Evolutionary conservation across 1,140 invertebrate genomes (phyloP).

Genomic region (Pinna nobilis): DNA sequence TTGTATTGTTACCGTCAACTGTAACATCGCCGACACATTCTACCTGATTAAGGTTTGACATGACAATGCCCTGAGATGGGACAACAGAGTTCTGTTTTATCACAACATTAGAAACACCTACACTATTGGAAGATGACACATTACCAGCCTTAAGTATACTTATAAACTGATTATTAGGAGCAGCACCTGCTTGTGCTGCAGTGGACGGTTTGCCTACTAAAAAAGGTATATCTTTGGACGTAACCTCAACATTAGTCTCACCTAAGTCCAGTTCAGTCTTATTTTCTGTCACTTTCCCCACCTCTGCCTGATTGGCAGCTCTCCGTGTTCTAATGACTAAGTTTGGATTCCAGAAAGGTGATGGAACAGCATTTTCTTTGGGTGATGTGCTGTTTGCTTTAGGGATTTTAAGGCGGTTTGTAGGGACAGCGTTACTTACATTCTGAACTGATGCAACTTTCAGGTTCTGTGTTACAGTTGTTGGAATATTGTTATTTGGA

Average conservation of each 20-base stretch:
- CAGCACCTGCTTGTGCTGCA: background rate
- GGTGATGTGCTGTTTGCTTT: constrained; percentile 11
- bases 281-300: background rate
- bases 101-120: constrained; percentile 32
- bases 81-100: constrained; percentile 37
- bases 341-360: constrained; percentile 77
- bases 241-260: background rate
- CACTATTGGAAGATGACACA: constrained; percentile 10
- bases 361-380: constrained; percentile 33
- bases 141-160: constrained; percentile 26
- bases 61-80: constrained; percentile 15
- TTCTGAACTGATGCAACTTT: background rate
- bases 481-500: background rate
- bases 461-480: background rate
- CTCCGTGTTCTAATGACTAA: constrained; percentile 77
- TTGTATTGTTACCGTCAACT: too few relatives aligned
- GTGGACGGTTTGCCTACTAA: background rate
- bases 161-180: constrained; percentile 22
- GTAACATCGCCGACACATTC: background rate
- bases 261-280: background rate
- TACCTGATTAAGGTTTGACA: constrained; percentile 9
- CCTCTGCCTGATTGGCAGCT: constrained; percentile 66
- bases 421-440: background rate
- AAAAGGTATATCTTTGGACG: constrained; percentile 14
- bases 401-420: background rate